Evolutionary conservation across 2,888 invertebrate species (phyloP).

Genomic region (Zonitis immaculata): DNA sequence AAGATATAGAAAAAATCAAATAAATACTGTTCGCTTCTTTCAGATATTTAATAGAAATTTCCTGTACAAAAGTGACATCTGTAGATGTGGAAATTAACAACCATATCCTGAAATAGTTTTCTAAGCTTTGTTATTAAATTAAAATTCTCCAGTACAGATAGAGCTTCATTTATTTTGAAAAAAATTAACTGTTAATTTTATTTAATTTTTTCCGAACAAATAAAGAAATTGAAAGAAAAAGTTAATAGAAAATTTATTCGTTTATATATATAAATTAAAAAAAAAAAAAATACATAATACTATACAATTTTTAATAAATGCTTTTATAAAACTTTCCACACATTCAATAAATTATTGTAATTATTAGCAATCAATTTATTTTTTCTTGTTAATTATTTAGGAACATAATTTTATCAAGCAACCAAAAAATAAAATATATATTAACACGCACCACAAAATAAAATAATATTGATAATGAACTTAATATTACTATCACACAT

Average conservation of each 20-base stretch:
- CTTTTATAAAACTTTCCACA: constrained; percentile 1
- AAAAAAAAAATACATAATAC: constrained; percentile 13
- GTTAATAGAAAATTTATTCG: constrained; percentile 8
- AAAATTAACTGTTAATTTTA: too few species aligned
- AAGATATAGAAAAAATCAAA: background rate
- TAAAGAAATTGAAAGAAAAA: too few species aligned
- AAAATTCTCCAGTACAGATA: background rate
- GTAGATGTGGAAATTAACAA: background rate
- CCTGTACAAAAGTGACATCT: background rate
- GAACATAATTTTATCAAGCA: constrained; percentile 33
- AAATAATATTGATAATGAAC: constrained; percentile 28
- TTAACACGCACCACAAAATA: constrained; percentile 19
- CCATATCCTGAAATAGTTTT: background rate
- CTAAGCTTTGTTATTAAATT: background rate
- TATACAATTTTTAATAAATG: constrained; percentile 1
- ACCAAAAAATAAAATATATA: constrained; percentile 13
- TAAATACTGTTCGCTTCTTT: too few species aligned
- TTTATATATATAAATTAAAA: constrained; percentile 9
- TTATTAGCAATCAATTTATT: constrained; percentile 5
- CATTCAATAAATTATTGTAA: constrained; percentile 1
- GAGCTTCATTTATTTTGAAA: background rate
- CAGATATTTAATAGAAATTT: background rate
- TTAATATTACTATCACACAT: constrained; percentile 47
- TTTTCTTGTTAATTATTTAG: constrained; percentile 26
- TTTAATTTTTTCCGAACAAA: too few species aligned